Conservation (phyloP, 2,113 vertebrate species). For the Syrmaticus mikado region DNA sequence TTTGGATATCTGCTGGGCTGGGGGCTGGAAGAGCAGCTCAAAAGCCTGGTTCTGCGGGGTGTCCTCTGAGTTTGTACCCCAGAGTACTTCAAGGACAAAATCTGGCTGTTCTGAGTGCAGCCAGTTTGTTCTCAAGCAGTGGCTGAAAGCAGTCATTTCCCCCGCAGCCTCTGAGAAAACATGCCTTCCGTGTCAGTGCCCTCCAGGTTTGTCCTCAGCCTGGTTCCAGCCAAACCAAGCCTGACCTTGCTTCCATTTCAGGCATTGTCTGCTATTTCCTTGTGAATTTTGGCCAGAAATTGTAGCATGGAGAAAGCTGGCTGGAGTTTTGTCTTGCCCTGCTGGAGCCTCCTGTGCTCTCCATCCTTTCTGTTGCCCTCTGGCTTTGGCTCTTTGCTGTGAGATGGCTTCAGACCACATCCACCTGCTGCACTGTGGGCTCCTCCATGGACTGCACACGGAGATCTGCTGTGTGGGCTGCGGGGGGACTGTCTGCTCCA, state of each 20-base stretch:
- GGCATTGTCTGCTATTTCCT: neutral
- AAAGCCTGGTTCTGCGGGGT: neutral
- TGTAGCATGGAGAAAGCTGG: neutral
- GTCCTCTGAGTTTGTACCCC: neutral
- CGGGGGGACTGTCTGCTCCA: too few relatives aligned
- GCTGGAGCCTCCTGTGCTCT: constrained; percentile 14
- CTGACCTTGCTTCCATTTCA: constrained; percentile 17
- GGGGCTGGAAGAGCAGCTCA: neutral
- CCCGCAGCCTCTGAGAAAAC: neutral
- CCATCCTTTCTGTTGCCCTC: neutral
- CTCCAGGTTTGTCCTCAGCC: constrained; percentile 20
- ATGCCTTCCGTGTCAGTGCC: neutral
- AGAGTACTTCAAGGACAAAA: neutral
- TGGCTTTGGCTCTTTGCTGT: constrained; percentile 41
- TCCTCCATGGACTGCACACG: neutral
- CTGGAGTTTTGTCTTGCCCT: constrained; percentile 2
- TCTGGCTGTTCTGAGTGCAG: neutral
- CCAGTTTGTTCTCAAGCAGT: neutral
- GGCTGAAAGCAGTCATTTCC: neutral
- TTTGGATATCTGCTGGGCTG: neutral
- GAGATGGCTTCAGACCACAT: neutral
- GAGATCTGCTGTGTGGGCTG: too few relatives aligned
- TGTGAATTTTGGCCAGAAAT: constrained; percentile 26
- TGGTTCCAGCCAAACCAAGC: constrained; percentile 10
- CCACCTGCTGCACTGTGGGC: too few relatives aligned